Percentiles rank a stretch among this genome's conserved stretches.
Evolutionary conservation across 2,888 invertebrate genomes (phyloP).

Genomic region (Psococerastis gibbosa): DNA sequence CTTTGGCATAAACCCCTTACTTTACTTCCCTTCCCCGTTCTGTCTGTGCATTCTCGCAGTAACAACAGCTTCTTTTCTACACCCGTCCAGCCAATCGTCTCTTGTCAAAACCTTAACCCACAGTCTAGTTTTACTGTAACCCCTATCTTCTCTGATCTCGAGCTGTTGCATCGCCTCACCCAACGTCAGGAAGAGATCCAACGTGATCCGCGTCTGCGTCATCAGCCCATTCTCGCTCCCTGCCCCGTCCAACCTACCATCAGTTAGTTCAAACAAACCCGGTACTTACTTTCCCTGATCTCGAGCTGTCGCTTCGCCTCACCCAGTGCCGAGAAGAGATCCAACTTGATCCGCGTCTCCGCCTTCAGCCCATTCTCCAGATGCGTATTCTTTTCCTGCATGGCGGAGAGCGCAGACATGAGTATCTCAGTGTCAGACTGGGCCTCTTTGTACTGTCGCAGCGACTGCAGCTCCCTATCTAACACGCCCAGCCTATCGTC

Average conservation of each 20-base stretch:
- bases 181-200: constrained; percentile 92
- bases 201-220: constrained; percentile 92
- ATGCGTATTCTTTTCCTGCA: constrained; percentile 82
- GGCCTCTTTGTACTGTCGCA: constrained; percentile 37
- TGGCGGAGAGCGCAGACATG: constrained; percentile 55
- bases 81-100: too few species aligned
- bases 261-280: constrained; percentile 26
- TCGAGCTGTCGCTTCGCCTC: constrained; percentile 82
- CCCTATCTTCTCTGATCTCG: constrained; percentile 69
- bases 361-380: constrained; percentile 87
- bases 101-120: too few species aligned
- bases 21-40: too few species aligned
- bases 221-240: constrained; percentile 72
- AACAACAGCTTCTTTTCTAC: too few species aligned
- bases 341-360: constrained; percentile 93
- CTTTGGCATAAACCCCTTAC: too few species aligned
- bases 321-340: constrained; percentile 91
- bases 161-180: constrained; percentile 86
- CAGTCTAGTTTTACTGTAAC: too few species aligned
- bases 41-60: too few species aligned
- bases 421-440: constrained; percentile 55
- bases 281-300: constrained; percentile 58
- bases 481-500: constrained; percentile 40
- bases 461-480: constrained; percentile 36
- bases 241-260: constrained; percentile 37